These are phyloP conservation scores for Tychaedon coryphoeus DNA, from an alignment of 2,113 vertebrate species.

Conservation along the genomic window DNA sequence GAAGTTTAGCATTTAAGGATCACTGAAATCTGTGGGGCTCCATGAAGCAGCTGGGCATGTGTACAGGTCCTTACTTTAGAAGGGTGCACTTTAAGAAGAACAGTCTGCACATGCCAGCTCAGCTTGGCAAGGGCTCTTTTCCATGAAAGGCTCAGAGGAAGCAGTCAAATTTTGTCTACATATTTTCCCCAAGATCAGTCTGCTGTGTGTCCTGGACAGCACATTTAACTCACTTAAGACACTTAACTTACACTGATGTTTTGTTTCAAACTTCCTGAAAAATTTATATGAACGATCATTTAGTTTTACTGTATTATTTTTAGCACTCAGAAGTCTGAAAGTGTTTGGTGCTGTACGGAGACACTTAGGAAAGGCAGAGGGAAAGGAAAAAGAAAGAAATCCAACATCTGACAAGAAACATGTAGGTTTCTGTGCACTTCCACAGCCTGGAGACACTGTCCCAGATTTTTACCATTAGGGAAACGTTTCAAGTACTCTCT, in stretches of 20 bases:
- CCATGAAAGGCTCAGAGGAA: conserved; percentile 55
- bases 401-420: not conserved
- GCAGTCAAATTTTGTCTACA: conserved; percentile 52
- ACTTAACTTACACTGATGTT: conserved; percentile 31
- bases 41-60: not conserved
- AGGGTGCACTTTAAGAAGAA: conserved; percentile 43
- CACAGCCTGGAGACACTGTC: not conserved
- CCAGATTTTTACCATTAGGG: not conserved
- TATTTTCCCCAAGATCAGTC: conserved; percentile 51
- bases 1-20: conserved; percentile 7
- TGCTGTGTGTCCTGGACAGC: conserved; percentile 34
- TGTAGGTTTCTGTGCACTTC: not conserved
- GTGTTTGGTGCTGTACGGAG: not conserved
- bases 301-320: conserved; percentile 27
- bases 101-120: conserved; percentile 31
- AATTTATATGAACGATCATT: not conserved
- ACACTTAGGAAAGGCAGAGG: not conserved
- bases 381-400: not conserved
- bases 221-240: conserved; percentile 37
- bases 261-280: conserved; percentile 25
- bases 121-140: conserved; percentile 54
- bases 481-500: not conserved
- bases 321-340: not conserved
- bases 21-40: not conserved
- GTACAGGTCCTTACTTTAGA: not conserved